Conservation (phyloP, 2,113 vertebrate species). For the Strigops habroptila region DNA sequence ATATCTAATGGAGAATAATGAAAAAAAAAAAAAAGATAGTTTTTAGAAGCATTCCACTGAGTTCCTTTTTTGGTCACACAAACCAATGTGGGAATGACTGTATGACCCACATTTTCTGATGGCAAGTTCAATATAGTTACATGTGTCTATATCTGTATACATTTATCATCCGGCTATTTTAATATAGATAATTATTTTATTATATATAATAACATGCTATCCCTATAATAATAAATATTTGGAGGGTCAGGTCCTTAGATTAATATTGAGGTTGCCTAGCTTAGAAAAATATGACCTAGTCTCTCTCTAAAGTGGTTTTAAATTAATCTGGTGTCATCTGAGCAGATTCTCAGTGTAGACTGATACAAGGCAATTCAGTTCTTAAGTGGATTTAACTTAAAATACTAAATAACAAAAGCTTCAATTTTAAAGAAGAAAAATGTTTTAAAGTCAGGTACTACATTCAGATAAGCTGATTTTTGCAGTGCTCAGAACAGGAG, state of each 20-base stretch:
- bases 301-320: background rate
- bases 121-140: background rate
- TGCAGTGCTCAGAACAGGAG: background rate
- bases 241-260: background rate
- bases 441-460: background rate
- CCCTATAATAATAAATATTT: background rate
- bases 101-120: background rate
- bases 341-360: background rate
- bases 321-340: background rate
- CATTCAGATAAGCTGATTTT: background rate
- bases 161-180: background rate
- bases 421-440: background rate
- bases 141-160: background rate
- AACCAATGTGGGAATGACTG: background rate
- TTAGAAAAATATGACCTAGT: background rate
- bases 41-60: background rate
- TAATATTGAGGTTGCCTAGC: background rate
- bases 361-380: background rate
- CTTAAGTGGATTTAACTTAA: background rate
- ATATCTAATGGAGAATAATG: background rate
- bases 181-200: background rate
- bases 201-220: background rate
- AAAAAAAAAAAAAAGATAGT: background rate
- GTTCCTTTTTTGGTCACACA: background rate
- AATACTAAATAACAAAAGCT: background rate